Evolutionary conservation across 1,140 invertebrate genomes (phyloP).

Genomic region (Drosophila saltans): DNA sequence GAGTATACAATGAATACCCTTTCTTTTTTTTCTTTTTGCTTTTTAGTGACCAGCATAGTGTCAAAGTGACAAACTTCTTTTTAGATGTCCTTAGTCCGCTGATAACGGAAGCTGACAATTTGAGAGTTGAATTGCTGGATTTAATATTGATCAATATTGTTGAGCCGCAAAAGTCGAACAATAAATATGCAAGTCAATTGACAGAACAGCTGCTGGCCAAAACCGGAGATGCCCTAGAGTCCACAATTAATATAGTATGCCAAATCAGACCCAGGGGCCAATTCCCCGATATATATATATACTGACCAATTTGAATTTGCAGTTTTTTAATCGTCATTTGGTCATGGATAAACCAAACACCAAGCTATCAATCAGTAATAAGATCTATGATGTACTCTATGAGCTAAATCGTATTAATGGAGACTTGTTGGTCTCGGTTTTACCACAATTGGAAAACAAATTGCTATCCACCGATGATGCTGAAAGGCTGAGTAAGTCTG

Average conservation of each 20-base stretch:
- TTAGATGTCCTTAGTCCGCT: slow-evolving; percentile 96
- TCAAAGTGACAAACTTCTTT: slow-evolving; percentile 98
- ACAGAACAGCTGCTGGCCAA: slow-evolving; percentile 96
- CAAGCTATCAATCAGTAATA: slow-evolving; percentile 90
- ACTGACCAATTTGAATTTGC: slow-evolving; percentile 33
- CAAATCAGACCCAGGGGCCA: slow-evolving; percentile 74
- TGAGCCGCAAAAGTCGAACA: slow-evolving; percentile 96
- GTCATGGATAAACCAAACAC: slow-evolving; percentile 96
- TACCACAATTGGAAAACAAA: slow-evolving; percentile 97
- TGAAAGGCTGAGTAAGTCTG: slow-evolving; percentile 88
- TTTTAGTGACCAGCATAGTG: slow-evolving; percentile 95
- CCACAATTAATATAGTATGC: slow-evolving; percentile 95
- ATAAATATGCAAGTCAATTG: slow-evolving; percentile 94
- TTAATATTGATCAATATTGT: slow-evolving; percentile 97
- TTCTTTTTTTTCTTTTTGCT: slow-evolving; percentile 29
- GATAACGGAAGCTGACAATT: slow-evolving; percentile 97
- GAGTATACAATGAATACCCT: slow-evolving; percentile 32
- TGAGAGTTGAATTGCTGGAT: slow-evolving; percentile 96
- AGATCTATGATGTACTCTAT: slow-evolving; percentile 98
- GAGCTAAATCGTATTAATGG: slow-evolving; percentile 98
- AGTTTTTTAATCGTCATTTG: slow-evolving; percentile 98
- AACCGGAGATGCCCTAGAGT: slow-evolving; percentile 95
- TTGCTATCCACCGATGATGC: slow-evolving; percentile 93
- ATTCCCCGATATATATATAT: neutral
- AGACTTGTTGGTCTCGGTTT: slow-evolving; percentile 92